phyloP scores from a whole-genome alignment of 2,113 vertebrate genomes.

The Irena cyanogastra region DNA sequence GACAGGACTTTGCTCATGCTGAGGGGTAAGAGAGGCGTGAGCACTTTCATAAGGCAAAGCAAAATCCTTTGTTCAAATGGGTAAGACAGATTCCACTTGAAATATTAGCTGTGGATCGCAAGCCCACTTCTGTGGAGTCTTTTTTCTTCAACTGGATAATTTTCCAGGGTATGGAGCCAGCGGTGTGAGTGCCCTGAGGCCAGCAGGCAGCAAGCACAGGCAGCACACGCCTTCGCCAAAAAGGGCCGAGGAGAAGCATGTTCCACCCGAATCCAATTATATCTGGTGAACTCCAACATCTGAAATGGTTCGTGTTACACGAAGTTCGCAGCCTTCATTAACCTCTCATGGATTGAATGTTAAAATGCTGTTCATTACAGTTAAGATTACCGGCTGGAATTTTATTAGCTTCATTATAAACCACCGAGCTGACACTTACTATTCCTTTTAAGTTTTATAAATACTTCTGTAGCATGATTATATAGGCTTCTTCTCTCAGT shows the following conservation, averaged over 20 bases:
- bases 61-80: neutral
- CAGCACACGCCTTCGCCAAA: slow-evolving; percentile 74
- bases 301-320: slow-evolving; percentile 73
- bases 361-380: slow-evolving; percentile 72
- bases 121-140: slow-evolving; percentile 55
- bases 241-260: slow-evolving; percentile 69
- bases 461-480: slow-evolving; percentile 62
- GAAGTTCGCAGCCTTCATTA: slow-evolving; percentile 75
- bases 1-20: accelerated
- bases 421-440: slow-evolving; percentile 75
- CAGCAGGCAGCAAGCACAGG: slow-evolving; percentile 72
- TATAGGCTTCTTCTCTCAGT: slow-evolving; percentile 66
- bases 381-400: slow-evolving; percentile 70
- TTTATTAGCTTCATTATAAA: slow-evolving; percentile 79
- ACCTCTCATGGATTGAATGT: slow-evolving; percentile 74
- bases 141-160: slow-evolving; percentile 61
- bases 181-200: slow-evolving; percentile 70
- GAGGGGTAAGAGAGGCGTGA: neutral
- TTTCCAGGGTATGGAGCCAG: slow-evolving; percentile 81
- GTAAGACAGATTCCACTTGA: slow-evolving; percentile 7
- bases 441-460: slow-evolving; percentile 72
- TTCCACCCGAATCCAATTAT: slow-evolving; percentile 86
- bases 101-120: slow-evolving; percentile 2
- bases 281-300: slow-evolving; percentile 80
- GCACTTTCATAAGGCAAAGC: neutral